These are phyloP conservation scores for Sebastes matsubarae DNA, from an alignment of 2,797 vertebrate genomes.

Conservation along the genomic window DNA sequence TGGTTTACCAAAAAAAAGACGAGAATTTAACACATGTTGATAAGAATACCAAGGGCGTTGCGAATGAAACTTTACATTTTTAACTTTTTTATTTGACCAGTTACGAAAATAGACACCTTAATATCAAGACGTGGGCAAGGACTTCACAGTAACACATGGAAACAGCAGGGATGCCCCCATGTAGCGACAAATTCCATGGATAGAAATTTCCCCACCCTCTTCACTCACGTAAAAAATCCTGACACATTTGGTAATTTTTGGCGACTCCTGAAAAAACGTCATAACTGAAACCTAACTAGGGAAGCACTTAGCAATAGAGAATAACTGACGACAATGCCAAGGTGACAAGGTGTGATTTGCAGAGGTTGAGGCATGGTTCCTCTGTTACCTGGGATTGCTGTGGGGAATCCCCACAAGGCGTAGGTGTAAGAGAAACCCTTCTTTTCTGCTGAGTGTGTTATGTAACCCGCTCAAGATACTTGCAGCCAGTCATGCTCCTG, in stretches of 20 bases:
- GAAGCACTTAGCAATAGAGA: neutral
- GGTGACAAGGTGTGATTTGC: neutral
- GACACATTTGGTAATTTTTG: neutral
- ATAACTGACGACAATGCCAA: neutral
- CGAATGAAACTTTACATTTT: neutral
- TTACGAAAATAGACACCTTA: neutral
- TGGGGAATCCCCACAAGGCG: conserved; percentile 57
- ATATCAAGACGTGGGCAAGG: conserved; percentile 21
- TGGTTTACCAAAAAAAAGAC: neutral
- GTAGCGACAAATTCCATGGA: conserved; percentile 61
- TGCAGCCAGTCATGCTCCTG: neutral
- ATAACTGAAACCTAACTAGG: conserved; percentile 40
- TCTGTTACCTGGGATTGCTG: conserved; percentile 22
- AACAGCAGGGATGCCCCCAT: conserved; percentile 48
- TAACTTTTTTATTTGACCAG: neutral
- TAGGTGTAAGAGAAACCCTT: conserved; percentile 25
- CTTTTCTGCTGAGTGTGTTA: neutral
- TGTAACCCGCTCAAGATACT: neutral
- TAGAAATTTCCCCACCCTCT: conserved; percentile 71
- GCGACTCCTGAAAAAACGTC: conserved; percentile 9
- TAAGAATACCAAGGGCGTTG: neutral
- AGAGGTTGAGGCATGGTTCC: neutral
- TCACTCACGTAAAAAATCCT: conserved; percentile 36
- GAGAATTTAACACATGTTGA: neutral
- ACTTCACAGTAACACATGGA: conserved; percentile 18